Evolutionary conservation across 2,888 invertebrate genomes (phyloP).

Genomic region (Cerastoderma edule): DNA sequence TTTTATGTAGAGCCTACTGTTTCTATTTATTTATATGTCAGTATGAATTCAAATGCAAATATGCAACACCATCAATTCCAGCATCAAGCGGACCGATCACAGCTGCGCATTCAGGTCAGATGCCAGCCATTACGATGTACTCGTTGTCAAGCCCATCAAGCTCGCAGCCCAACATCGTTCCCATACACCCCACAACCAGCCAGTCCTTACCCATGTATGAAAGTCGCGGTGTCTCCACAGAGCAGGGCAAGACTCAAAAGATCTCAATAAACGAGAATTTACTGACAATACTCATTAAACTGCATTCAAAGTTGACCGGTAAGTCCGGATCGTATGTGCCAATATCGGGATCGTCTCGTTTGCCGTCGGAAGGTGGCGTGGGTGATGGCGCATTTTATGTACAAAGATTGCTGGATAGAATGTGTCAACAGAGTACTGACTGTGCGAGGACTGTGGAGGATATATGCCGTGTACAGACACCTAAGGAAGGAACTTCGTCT

Average conservation of each 20-base stretch:
- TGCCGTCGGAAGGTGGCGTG: slow-evolving; percentile 82
- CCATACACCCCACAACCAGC: slow-evolving; percentile 58
- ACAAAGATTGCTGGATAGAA: slow-evolving; percentile 90
- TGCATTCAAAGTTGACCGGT: slow-evolving; percentile 95
- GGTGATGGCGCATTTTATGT: slow-evolving; percentile 96
- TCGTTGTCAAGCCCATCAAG: slow-evolving; percentile 59
- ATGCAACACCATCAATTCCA: no score
- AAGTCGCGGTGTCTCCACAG: slow-evolving; percentile 71
- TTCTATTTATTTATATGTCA: no score
- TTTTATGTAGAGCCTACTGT: no score
- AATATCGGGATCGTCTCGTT: slow-evolving; percentile 56
- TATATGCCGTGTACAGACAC: slow-evolving; percentile 91
- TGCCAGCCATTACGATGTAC: slow-evolving; percentile 65
- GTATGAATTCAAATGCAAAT: no score
- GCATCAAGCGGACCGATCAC: slow-evolving; percentile 74
- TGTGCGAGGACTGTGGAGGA: slow-evolving; percentile 86
- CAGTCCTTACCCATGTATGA: slow-evolving; percentile 67
- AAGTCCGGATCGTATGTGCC: slow-evolving; percentile 89
- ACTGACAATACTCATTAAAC: slow-evolving; percentile 93
- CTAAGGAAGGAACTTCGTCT: slow-evolving; percentile 81
- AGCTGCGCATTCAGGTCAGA: slow-evolving; percentile 71
- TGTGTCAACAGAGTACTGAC: slow-evolving; percentile 63
- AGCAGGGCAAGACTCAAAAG: slow-evolving; percentile 62
- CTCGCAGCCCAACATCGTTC: slow-evolving; percentile 55
- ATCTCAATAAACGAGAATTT: slow-evolving; percentile 87